Conservation (phyloP, 64 coral and sea anemone species). For the Stichodactyla mertensii region DNA sequence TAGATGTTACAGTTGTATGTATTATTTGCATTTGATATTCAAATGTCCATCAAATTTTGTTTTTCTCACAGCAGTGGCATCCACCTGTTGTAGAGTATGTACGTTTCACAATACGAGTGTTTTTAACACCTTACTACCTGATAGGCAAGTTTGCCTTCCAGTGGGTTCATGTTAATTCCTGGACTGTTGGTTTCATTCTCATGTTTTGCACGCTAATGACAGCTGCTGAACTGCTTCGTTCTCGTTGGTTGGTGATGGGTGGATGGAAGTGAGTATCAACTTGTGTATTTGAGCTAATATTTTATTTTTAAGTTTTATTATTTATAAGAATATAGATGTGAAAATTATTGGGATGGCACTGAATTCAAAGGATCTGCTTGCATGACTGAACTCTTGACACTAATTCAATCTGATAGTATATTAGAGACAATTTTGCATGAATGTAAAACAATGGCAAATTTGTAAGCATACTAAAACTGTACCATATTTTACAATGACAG, state of each 20-base stretch:
- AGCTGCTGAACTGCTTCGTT: conserved; percentile 28
- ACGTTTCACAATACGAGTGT: conserved; percentile 43
- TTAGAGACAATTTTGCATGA: too few species aligned
- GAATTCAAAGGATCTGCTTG: too few species aligned
- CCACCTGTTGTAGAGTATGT: conserved; percentile 56
- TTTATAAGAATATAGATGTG: too few species aligned
- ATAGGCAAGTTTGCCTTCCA: conserved; percentile 66
- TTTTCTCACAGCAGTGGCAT: conserved; percentile 17
- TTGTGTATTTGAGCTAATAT: background rate
- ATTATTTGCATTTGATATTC: too few species aligned
- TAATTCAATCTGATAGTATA: too few species aligned
- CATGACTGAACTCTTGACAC: too few species aligned
- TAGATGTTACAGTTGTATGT: too few species aligned
- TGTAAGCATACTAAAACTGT: too few species aligned
- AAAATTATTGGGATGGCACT: too few species aligned
- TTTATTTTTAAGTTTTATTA: too few species aligned
- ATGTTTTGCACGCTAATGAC: conserved; percentile 62
- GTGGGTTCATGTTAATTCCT: conserved; percentile 53
- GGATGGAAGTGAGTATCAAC: conserved; percentile 73
- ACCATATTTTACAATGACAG: too few species aligned
- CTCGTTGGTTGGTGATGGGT: conserved; percentile 65
- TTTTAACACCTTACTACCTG: conserved; percentile 74
- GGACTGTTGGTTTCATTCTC: conserved; percentile 43
- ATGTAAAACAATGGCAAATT: too few species aligned
- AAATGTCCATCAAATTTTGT: background rate